phyloP scores from a whole-genome alignment of 2,113 vertebrate genomes.

The Istiophorus platypterus region DNA sequence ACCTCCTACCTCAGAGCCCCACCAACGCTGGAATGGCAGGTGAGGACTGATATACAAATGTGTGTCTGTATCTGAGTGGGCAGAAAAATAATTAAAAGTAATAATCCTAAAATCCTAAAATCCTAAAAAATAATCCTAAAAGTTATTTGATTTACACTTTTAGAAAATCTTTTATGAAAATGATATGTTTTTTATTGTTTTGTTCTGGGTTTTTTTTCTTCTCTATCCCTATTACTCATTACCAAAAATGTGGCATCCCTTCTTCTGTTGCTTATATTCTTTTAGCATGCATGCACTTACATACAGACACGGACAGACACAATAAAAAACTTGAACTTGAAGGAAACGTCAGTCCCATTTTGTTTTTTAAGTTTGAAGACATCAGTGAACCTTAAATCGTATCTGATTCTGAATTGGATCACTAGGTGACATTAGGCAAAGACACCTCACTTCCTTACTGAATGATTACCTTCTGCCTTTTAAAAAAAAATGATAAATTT shows the following conservation, averaged over 20 bases:
- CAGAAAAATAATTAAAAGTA: not conserved
- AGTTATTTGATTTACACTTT: too few relatives aligned
- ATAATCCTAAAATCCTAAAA: too few relatives aligned
- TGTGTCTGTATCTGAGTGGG: not conserved
- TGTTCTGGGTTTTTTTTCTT: too few relatives aligned
- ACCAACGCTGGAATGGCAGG: slow-evolving; percentile 78
- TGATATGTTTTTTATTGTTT: not conserved
- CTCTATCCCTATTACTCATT: not conserved
- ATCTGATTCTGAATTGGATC: not conserved
- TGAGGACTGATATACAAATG: slow-evolving; percentile 30
- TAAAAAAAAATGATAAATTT: too few relatives aligned
- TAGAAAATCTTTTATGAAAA: not conserved
- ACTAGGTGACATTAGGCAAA: not conserved
- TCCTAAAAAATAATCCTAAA: too few relatives aligned
- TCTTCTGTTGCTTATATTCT: not conserved
- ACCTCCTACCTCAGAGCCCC: slow-evolving; percentile 88
- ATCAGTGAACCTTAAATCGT: not conserved
- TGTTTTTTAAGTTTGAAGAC: not conserved
- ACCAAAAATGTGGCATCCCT: not conserved
- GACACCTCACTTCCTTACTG: not conserved
- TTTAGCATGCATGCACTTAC: not conserved
- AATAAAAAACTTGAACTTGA: not conserved
- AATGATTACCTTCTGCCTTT: too few relatives aligned
- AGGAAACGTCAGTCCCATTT: not conserved
- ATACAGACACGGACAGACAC: not conserved